A percentile compares a stretch with the other conserved stretches of the same genome.
These are phyloP conservation scores for Cettia cetti DNA, from an alignment of 2,113 vertebrate genomes.

Conservation along the genomic window DNA sequence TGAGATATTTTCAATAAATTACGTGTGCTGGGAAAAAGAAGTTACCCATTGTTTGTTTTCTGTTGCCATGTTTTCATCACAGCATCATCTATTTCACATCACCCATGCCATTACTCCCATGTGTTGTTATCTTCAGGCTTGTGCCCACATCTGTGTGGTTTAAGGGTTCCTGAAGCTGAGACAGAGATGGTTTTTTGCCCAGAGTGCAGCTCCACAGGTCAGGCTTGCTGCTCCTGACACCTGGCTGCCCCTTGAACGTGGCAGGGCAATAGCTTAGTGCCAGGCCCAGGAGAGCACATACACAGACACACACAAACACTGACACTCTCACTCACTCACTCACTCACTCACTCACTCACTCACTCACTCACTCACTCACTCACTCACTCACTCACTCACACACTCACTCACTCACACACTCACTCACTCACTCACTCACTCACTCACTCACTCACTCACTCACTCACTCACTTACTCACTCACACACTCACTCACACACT, in stretches of 20 bases:
- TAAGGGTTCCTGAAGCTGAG: background rate
- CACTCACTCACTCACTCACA: background rate
- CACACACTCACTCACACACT: no score
- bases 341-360: background rate
- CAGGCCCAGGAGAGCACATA: rapidly evolving
- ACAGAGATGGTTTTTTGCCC: background rate
- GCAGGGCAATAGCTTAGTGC: rapidly evolving
- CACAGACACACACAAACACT: rapidly evolving
- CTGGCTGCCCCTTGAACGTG: rapidly evolving
- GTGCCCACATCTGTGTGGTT: rapidly evolving
- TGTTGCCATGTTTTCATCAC: background rate
- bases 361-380: no score
- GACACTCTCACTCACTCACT: no score
- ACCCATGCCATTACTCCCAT: rapidly evolving
- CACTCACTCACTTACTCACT: background rate
- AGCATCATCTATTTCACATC: rapidly evolving
- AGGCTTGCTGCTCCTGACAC: background rate
- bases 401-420: background rate
- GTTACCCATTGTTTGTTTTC: background rate
- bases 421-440: rapidly evolving
- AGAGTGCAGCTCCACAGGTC: rapidly evolving
- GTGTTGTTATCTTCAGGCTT: background rate
- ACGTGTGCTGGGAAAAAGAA: background rate
- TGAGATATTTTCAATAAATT: background rate
- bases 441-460: no score